Base-by-base conservation (phyloP, 2,888 invertebrate genomes). In the Ophion slaviceki region DNA sequence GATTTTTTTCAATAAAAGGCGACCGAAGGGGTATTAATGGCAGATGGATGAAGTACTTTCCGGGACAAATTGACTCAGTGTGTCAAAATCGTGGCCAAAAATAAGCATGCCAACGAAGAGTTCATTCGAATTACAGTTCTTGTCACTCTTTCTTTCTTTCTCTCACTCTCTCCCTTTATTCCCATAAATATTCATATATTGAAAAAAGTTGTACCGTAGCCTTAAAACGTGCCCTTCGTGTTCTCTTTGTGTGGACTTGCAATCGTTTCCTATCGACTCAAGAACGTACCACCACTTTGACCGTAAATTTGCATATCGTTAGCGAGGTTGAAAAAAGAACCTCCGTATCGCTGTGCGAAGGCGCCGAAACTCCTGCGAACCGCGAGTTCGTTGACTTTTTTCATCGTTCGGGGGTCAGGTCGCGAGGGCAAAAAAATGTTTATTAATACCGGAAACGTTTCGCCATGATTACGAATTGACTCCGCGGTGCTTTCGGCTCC, bases 361-460 rank as follows among this genome's bases (percentile, higher is more conserved):
- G 61, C 8, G 17, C 40, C 2, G 2, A 45, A 68, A 20, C n/a
- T 20, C 53, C 53, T 45, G 59, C 57, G 36, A 59, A 6, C 40
- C 32, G 32, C 32, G 20, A 71, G 76, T 77, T 80, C 84, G 40
- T 80, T 47, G 17, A 80, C 24, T 77, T 62, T 14, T 72, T 68
- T 6, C 7, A 53, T 40, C 28, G 36, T 20, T 77, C 47, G 53
- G 14, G 6, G 76, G 20, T 17, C 53, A 84, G 72, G 72, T 84
- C 80, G 61, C 75, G 70, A 62, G 86, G 83, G 87, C 80, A 70
- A 47, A 66, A 66, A 84, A 82, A 90, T 89, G 89, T 90, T 88
- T 89, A 87, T 87, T 88, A 87, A 89, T 88, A 68, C 64, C 86
- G 86, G 87, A 88, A 88, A 80, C 32, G 10, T 53, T 74, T 61